Evolutionary conservation across 2,888 invertebrate genomes (phyloP).

Genomic region (Zelleria hepariella): DNA sequence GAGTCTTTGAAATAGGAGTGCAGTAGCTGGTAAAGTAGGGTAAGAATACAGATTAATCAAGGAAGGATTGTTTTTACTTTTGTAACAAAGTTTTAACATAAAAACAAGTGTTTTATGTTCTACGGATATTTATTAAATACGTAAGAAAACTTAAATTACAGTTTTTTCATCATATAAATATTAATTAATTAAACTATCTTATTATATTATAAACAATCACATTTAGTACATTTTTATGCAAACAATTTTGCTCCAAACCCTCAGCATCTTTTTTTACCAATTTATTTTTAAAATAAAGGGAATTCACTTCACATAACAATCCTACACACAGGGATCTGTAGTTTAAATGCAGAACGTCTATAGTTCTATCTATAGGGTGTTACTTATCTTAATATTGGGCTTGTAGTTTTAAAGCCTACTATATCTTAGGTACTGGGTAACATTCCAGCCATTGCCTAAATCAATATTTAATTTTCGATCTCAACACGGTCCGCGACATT

Average conservation of each 20-base stretch:
- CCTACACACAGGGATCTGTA: conserved; percentile 15
- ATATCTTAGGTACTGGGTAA: too few species aligned
- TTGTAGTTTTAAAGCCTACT: too few species aligned
- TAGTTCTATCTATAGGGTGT: too few species aligned
- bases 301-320: conserved; percentile 15
- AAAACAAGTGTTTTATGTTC: conserved; percentile 8
- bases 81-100: not conserved
- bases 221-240: too few species aligned
- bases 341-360: conserved; percentile 14
- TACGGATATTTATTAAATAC: conserved; percentile 30
- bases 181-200: conserved; percentile 8
- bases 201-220: conserved; percentile 6
- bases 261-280: not conserved
- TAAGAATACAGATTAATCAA: too few species aligned
- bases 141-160: conserved; percentile 34
- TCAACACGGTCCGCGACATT: too few species aligned
- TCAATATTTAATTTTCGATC: too few species aligned
- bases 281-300: conserved; percentile 2
- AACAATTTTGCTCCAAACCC: too few species aligned
- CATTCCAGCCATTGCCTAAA: too few species aligned
- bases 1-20: too few species aligned
- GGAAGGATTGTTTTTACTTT: not conserved
- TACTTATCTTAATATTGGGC: too few species aligned
- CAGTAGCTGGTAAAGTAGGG: not conserved
- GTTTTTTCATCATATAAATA: conserved; percentile 22